Evolutionary conservation across 2,888 invertebrate species (phyloP), one percentile per base, ranked within the genome.

Genomic region (Limnephilus lunatus): DNA sequence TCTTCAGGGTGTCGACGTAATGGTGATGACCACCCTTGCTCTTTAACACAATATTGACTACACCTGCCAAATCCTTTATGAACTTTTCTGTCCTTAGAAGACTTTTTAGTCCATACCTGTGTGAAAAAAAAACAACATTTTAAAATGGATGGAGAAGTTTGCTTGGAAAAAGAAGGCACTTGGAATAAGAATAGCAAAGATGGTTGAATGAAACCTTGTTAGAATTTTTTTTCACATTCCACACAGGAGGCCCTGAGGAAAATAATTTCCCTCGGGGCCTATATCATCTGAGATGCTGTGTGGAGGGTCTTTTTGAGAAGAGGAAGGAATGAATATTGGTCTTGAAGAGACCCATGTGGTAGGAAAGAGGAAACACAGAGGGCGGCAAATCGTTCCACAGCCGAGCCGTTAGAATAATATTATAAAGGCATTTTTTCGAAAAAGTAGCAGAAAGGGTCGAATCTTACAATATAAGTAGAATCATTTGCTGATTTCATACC

Each of bases 1-100:
- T 92, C 48, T 89, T 93, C 81, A 93, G 85, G 39, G 85, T 88
- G 15, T 68, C 19, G 0, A 93, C 91, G 11, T 91, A 85, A 9
- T 53, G 35, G 82, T 93, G 30, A 82, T 89, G 90, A 86, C 91
- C 91, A 9, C 53, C 86, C 39, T 92, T 92, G 44, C 80, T 85
- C 44, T 93, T 92, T 32, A 83, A 4, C 15, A 93, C 93, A 31
- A 44, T n/a, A 9, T 91, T 93, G 11, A 93, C 93, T 81, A 91
- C 92, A 19, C 68, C 14, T 4, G 93, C 93, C 32, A 93, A 82
- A 48, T 93, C 81, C 39, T 92, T 92, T 30, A 93, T 91, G 89
- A 93, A 93, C 68, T 92, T 90, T 81, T 93, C 93, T n/a, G 93
- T 85, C 87, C 90, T 93, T 30, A n/a, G 14, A 30, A 85, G 83